A percentile compares a stretch with the other conserved stretches of the same genome.
These are phyloP conservation scores for Leucoraja ocellata DNA, from an alignment of 2,797 vertebrate species.

Conservation along the genomic window DNA sequence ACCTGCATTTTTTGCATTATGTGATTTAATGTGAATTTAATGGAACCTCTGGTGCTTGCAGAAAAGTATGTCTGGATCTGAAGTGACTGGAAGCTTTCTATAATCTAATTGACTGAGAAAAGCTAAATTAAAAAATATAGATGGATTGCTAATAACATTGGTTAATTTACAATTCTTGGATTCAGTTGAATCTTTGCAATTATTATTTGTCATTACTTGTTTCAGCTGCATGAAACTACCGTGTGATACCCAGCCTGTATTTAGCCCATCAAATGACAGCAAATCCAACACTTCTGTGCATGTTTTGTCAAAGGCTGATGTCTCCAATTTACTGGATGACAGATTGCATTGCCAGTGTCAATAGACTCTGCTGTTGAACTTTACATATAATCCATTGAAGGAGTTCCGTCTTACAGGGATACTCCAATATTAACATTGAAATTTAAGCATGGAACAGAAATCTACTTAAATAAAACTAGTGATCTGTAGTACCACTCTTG, in stretches of 20 bases:
- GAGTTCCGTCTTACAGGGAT: no score
- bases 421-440: no score
- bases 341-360: no score
- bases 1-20: not conserved
- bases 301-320: no score
- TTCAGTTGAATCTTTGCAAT: not conserved
- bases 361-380: no score
- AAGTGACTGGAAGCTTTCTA: not conserved
- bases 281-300: no score
- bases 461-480: no score
- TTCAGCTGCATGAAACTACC: not conserved
- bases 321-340: no score
- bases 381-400: no score
- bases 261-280: no score
- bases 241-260: not conserved
- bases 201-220: not conserved
- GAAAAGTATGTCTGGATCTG: not conserved
- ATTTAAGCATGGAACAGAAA: no score
- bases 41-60: not conserved
- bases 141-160: not conserved
- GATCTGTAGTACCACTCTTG: no score
- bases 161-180: not conserved
- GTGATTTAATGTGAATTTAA: conserved; percentile 15
- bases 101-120: not conserved
- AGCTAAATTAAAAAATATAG: not conserved